Conservation (phyloP, 2,888 invertebrate species). For the Apocheima hispidaria region DNA sequence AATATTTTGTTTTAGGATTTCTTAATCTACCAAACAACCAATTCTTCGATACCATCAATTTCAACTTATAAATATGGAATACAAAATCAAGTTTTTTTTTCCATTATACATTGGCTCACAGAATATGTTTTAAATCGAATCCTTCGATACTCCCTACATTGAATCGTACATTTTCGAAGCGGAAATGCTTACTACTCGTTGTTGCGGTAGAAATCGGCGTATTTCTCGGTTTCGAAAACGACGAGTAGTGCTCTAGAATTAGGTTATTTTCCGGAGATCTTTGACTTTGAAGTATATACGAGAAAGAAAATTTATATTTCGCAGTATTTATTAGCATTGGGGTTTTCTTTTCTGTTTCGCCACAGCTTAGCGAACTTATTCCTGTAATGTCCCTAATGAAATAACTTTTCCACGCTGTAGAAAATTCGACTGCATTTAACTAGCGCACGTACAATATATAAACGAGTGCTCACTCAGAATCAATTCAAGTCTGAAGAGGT, state of each 20-base stretch:
- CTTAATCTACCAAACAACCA: not conserved
- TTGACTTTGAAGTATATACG: not conserved
- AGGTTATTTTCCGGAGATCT: not conserved
- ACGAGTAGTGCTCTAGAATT: not conserved
- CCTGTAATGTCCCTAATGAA: too few relatives aligned
- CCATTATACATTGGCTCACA: not conserved
- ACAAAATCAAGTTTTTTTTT: slow-evolving; percentile 3
- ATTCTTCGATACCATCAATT: not conserved
- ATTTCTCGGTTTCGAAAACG: not conserved
- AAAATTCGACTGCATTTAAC: too few relatives aligned
- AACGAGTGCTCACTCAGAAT: too few relatives aligned
- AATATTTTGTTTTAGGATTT: too few relatives aligned
- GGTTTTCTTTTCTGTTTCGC: not conserved
- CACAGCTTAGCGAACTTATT: not conserved
- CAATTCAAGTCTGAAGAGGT: too few relatives aligned
- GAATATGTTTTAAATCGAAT: slow-evolving; percentile 2
- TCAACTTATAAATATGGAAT: not conserved
- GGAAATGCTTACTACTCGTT: slow-evolving; percentile 8
- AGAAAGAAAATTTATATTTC: not conserved
- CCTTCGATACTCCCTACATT: not conserved
- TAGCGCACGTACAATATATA: too few relatives aligned
- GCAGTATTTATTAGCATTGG: too few relatives aligned
- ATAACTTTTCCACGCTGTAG: too few relatives aligned
- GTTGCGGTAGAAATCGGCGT: slow-evolving; percentile 5
- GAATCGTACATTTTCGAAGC: slow-evolving; percentile 2